Evolutionary conservation across 2,888 invertebrate genomes (phyloP).

Genomic region (Ophion slaviceki): DNA sequence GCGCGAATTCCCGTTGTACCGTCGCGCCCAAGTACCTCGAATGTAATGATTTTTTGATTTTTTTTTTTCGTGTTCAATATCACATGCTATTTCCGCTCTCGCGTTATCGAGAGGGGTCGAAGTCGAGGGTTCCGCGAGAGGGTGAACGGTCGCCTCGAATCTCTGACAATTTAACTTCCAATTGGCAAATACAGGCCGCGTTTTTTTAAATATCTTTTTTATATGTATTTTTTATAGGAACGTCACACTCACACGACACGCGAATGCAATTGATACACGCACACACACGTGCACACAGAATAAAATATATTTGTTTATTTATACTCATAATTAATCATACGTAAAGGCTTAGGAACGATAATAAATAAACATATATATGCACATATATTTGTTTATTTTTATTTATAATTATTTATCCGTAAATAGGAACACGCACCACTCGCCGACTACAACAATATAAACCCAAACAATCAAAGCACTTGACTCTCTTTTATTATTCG

Average conservation of each 20-base stretch:
- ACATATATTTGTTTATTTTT: no score
- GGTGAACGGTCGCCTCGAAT: not conserved
- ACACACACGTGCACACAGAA: conserved; percentile 9
- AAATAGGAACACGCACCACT: conserved; percentile 39
- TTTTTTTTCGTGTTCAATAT: not conserved
- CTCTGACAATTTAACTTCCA: conserved; percentile 8
- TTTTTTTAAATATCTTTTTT: conserved; percentile 3
- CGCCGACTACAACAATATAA: conserved; percentile 6
- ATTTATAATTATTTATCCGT: not conserved
- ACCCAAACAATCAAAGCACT: conserved; percentile 71
- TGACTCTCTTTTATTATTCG: conserved; percentile 71
- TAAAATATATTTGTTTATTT: no score
- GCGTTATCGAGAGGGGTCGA: not conserved
- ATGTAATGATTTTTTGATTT: not conserved
- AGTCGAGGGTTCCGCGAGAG: not conserved
- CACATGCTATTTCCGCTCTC: not conserved
- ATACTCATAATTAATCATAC: no score
- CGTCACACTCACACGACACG: conserved; percentile 71
- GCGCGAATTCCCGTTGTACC: no score
- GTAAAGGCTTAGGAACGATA: no score
- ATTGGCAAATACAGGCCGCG: no score
- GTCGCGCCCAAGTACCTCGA: not conserved
- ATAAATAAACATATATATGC: no score
- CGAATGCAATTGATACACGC: conserved; percentile 77
- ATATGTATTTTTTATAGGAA: not conserved